Base-by-base conservation (phyloP, 2,113 vertebrate species). In the Papio anubis region DNA sequence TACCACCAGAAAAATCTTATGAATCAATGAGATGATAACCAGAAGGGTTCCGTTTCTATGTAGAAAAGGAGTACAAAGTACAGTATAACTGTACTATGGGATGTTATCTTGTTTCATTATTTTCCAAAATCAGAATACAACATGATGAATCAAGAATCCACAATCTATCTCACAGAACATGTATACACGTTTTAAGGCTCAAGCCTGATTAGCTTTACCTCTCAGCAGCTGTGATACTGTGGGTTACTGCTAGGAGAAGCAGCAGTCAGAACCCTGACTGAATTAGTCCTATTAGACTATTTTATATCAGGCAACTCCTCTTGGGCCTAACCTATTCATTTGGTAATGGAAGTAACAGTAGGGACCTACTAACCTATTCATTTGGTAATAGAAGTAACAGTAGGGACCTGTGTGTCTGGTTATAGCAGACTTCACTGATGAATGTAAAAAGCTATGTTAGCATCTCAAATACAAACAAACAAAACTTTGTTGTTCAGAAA, bases 391-490 rank as follows among this genome's bases (percentile, higher is more conserved):
- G 57, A 50, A 89, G 52, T 80, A 85, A 85, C 32, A 45, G 45
- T 45, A 45, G 45, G 45, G 45, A 45, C 45, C 45, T 66, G 20
- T 84, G 81, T 68, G 50, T 90, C 80, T 86, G 79, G 3, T 30
- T 92, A 61, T 40, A 57, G 23, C 35, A 90, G 59, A 85, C 89
- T 82, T 92, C 73, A 95, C 1, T 86, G 59, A 83, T 52, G 45
- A 92, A 21, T 50, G 66, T 93, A 66, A 96, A 94, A 95, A 96
- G 78, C 82, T 93, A 87, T 61, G 40, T 78, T 32, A 96, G 86
- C 81, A 84, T 79, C 21, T 27, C 50, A 93, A 84, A 96, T 66
- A 94, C 35, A 94, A 91, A 92, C 45, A 79, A 75, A 92, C 8
- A 61, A 87, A 95, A 75, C 25, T 86, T 38, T 96, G 72, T 78